A percentile compares a stretch with the other conserved stretches of the same genome.
phyloP scores from a whole-genome alignment of 2,888 invertebrate genomes.

The Dryomyza anilis region DNA sequence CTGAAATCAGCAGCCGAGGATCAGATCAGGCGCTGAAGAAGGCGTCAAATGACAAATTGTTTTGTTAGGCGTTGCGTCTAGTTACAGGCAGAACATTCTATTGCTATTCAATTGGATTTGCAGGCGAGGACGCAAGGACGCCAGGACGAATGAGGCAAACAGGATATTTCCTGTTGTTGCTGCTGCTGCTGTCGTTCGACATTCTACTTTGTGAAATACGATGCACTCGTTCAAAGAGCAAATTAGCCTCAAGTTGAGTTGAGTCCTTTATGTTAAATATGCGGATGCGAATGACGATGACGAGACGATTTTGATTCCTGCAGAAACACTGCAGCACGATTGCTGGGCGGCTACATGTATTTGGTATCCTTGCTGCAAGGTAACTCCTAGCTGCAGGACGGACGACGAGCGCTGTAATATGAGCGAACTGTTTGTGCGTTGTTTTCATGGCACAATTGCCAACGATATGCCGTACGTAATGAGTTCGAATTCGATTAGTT shows the following conservation, averaged over 20 bases:
- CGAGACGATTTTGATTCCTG: constrained; percentile 4
- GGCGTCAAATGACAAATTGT: constrained; percentile 19
- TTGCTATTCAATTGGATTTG: constrained; percentile 54
- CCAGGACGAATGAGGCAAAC: neutral
- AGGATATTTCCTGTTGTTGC: too few relatives aligned
- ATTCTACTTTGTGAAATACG: constrained; percentile 40
- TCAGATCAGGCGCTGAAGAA: neutral
- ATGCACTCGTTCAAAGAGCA: constrained; percentile 28
- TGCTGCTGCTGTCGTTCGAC: neutral
- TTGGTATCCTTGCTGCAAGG: neutral
- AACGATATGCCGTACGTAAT: constrained; percentile 51
- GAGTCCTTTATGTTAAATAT: too few relatives aligned
- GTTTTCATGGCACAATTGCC: constrained; percentile 41
- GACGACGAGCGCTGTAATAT: neutral
- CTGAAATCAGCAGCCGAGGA: too few relatives aligned
- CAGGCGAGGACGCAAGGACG: too few relatives aligned
- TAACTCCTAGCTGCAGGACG: neutral
- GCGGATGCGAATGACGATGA: neutral
- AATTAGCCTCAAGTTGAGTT: constrained; percentile 19
- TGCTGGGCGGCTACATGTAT: neutral
- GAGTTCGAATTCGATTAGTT: constrained; percentile 50
- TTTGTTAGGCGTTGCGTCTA: neutral
- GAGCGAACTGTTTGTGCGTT: constrained; percentile 37
- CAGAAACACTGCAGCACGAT: neutral
- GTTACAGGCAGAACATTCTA: constrained; percentile 40